phyloP scores from a whole-genome alignment of 2,888 invertebrate genomes.

The Drosophila leonis region DNA sequence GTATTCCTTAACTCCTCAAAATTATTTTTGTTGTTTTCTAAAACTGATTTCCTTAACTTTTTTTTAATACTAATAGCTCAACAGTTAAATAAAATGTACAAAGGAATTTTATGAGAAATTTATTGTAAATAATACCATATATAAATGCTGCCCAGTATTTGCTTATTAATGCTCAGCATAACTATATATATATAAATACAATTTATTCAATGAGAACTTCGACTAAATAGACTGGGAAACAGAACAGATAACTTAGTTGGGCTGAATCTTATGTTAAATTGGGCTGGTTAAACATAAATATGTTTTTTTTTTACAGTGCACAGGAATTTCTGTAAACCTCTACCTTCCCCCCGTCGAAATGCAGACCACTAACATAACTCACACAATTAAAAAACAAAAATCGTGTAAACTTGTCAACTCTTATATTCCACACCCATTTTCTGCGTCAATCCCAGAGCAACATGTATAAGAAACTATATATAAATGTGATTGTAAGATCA shows the following conservation, averaged over 20 bases:
- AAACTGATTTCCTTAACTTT: background rate
- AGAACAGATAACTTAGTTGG: background rate
- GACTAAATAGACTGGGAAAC: background rate
- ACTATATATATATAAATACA: constrained; percentile 12
- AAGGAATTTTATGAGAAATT: constrained; percentile 5
- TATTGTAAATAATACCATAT: constrained; percentile 60
- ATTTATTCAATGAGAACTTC: constrained; percentile 10
- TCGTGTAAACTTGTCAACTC: constrained; percentile 50
- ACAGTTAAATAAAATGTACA: constrained; percentile 16
- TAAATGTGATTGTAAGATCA: constrained; percentile 17
- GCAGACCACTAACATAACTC: constrained; percentile 61
- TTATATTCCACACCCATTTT: constrained; percentile 79
- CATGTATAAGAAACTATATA: constrained; percentile 20
- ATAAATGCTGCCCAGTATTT: constrained; percentile 55
- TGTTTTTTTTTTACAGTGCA: constrained; percentile 26
- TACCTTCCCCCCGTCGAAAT: background rate
- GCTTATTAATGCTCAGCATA: constrained; percentile 73
- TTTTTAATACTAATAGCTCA: constrained; percentile 22
- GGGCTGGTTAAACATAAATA: constrained; percentile 14
- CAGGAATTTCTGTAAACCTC: constrained; percentile 2
- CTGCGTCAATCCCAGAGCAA: constrained; percentile 53
- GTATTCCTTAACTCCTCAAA: background rate
- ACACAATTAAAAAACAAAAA: constrained; percentile 44
- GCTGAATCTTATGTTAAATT: background rate
- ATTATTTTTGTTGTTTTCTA: constrained; percentile 17